These are phyloP conservation scores for Metacarcinus magister DNA, from an alignment of 2,888 invertebrate species.

Conservation along the genomic window DNA sequence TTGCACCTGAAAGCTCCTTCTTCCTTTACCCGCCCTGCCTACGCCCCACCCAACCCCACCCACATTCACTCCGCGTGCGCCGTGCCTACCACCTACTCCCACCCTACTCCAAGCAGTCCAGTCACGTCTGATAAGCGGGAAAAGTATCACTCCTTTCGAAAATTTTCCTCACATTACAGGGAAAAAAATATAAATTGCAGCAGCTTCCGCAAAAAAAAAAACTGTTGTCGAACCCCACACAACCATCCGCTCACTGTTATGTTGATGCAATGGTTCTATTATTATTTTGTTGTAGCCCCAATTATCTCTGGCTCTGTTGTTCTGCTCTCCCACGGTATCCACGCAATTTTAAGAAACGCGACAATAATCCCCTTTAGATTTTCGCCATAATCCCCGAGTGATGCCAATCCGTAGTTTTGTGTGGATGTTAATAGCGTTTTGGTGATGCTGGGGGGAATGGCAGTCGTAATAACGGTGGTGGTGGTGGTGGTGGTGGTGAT, in stretches of 20 bases:
- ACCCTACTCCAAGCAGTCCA: not conserved
- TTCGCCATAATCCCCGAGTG: not conserved
- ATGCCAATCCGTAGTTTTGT: not conserved
- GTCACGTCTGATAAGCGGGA: not conserved
- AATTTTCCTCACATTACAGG: not conserved
- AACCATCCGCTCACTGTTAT: not conserved
- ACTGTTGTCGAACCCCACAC: not conserved
- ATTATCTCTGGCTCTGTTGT: not conserved
- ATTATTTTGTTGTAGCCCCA: not conserved
- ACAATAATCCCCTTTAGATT: not conserved
- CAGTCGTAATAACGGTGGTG: not conserved
- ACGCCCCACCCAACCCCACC: not conserved
- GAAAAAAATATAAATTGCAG: not conserved
- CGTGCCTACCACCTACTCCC: not conserved
- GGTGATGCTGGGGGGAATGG: slow-evolving; percentile 17
- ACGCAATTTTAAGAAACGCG: slow-evolving; percentile 10
- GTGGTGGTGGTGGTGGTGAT: not conserved
- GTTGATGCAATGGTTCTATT: not conserved
- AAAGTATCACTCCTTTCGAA: not conserved
- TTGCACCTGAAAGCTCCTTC: not conserved
- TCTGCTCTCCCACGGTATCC: not conserved
- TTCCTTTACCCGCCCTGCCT: not conserved
- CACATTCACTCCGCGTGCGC: not conserved
- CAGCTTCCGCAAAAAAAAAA: not conserved
- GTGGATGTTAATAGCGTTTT: not conserved